These are phyloP conservation scores for Tipula lateralis DNA, from an alignment of 2,888 invertebrate species.

Conservation along the genomic window DNA sequence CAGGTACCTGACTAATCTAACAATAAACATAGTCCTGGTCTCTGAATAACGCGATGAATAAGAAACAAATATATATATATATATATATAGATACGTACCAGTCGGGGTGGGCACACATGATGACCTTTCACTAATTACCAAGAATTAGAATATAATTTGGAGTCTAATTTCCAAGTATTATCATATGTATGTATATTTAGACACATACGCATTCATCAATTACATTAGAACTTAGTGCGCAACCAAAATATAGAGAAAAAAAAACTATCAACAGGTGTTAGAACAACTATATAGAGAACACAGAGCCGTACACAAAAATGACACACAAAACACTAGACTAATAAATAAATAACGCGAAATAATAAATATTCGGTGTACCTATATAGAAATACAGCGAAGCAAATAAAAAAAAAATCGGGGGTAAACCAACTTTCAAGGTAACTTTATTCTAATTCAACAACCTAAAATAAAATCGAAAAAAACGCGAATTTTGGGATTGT, in stretches of 20 bases:
- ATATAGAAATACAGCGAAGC: background rate
- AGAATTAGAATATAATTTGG: background rate
- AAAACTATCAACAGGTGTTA: constrained; percentile 19
- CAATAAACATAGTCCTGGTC: constrained; percentile 66
- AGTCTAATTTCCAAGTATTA: background rate
- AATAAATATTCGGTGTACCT: background rate
- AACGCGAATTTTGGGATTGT: constrained; percentile 11
- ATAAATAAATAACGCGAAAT: constrained; percentile 20
- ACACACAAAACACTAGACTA: background rate
- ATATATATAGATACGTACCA: background rate
- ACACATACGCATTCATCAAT: background rate
- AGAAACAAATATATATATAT: constrained; percentile 38
- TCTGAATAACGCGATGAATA: constrained; percentile 84
- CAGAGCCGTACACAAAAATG: background rate
- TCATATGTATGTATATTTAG: too few species aligned
- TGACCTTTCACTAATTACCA: background rate
- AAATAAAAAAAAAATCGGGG: background rate
- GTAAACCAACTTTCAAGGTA: constrained; percentile 24
- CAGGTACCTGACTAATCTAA: constrained; percentile 89
- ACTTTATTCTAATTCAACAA: constrained; percentile 24
- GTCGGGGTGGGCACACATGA: background rate
- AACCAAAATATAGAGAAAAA: too few species aligned
- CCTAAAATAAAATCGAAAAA: background rate
- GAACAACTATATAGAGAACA: background rate
- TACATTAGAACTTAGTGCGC: background rate